phyloP scores from a whole-genome alignment of 2,888 invertebrate genomes.

The Nomada ruficornis region DNA sequence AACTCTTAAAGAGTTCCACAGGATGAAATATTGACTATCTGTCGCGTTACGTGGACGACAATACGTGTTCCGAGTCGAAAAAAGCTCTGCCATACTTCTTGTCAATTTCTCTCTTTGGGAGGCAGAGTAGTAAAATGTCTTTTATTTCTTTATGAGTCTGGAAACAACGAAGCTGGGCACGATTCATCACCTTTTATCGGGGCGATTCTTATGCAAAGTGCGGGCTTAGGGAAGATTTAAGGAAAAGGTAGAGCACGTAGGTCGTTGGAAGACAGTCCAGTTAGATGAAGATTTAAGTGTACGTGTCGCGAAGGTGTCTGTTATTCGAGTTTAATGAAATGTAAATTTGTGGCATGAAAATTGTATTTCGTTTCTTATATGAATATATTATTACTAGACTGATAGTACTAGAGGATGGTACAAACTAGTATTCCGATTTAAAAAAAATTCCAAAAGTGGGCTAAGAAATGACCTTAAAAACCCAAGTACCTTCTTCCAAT shows the following conservation, averaged over 20 bases:
- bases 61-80: not conserved
- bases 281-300: no score
- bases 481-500: not conserved
- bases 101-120: not conserved
- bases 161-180: slow-evolving; percentile 34
- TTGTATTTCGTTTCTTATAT: no score
- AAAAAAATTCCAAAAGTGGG: no score
- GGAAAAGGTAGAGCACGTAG: slow-evolving; percentile 4
- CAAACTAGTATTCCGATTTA: no score
- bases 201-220: slow-evolving; percentile 32
- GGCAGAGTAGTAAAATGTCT: not conserved
- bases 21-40: slow-evolving; percentile 26
- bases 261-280: slow-evolving; percentile 1
- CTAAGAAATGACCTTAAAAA: no score
- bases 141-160: not conserved
- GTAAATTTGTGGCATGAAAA: no score
- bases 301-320: not conserved
- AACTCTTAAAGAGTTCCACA: slow-evolving; percentile 14
- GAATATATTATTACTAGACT: no score
- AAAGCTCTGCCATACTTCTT: not conserved
- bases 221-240: slow-evolving; percentile 38
- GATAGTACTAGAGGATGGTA: no score
- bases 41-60: slow-evolving; percentile 16
- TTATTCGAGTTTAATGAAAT: no score
- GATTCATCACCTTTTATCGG: slow-evolving; percentile 53